Evolutionary conservation across 2,797 vertebrate genomes (phyloP).

Genomic region (Sebastiscus albofasciatus): DNA sequence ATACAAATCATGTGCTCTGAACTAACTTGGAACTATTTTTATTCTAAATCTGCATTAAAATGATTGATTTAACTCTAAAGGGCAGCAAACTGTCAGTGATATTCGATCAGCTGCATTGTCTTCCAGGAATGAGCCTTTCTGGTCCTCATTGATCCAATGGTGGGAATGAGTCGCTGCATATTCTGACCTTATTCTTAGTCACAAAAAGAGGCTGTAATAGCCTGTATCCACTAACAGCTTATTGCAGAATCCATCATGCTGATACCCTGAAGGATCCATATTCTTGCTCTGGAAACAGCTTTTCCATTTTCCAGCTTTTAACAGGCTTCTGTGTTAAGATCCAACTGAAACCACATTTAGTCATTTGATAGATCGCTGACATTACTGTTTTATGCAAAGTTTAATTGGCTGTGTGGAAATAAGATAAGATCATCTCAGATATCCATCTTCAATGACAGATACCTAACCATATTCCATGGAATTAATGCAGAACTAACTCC

Average conservation of each 20-base stretch:
- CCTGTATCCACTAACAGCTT: constrained; percentile 10
- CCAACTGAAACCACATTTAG: not conserved
- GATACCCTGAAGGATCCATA: not conserved
- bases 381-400: not conserved
- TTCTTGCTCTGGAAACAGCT: not conserved
- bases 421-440: not conserved
- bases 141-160: constrained; percentile 44
- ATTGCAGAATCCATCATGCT: constrained; percentile 20
- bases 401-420: not conserved
- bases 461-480: not conserved
- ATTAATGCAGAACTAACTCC: not conserved
- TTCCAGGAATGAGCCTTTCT: constrained; percentile 39
- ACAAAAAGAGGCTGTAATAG: constrained; percentile 13
- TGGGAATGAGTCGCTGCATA: constrained; percentile 21
- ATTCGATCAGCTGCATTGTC: not conserved
- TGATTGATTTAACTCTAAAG: not conserved
- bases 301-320: constrained; percentile 34
- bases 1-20: not conserved
- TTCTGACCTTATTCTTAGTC: constrained; percentile 31
- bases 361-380: not conserved
- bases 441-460: not conserved
- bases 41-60: not conserved
- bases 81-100: not conserved
- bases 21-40: not conserved
- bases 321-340: not conserved